phyloP scores from a whole-genome alignment of 1,140 invertebrate species.

The Hypsibius dujardini region DNA sequence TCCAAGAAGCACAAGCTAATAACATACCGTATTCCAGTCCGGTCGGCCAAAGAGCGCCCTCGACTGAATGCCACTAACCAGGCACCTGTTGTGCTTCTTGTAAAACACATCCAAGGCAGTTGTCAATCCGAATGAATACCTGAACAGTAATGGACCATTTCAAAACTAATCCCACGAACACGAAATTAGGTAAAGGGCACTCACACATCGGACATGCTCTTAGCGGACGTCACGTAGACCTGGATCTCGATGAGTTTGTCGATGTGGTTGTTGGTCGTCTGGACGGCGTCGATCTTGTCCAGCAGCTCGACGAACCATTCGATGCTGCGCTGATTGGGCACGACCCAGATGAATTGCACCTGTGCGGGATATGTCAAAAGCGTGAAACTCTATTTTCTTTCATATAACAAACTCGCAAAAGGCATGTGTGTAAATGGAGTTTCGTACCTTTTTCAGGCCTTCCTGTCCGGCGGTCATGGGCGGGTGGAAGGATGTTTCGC shows the following conservation, averaged over 20 bases:
- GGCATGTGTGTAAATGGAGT: too few species aligned
- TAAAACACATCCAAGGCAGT: conserved; percentile 51
- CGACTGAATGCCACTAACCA: conserved; percentile 80
- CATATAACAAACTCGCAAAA: too few species aligned
- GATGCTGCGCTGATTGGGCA: conserved; percentile 83
- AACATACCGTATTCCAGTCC: conserved; percentile 63
- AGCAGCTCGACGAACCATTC: conserved; percentile 92
- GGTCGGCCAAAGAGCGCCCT: conserved; percentile 77
- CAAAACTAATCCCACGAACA: too few species aligned
- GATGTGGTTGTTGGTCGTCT: conserved; percentile 43
- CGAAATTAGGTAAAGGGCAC: too few species aligned
- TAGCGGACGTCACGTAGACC: conserved; percentile 67
- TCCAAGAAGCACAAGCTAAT: neutral
- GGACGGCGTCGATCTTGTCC: conserved; percentile 78
- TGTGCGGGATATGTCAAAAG: too few species aligned
- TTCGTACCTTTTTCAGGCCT: conserved; percentile 8
- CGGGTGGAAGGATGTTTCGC: too few species aligned
- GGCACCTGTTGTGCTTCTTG: conserved; percentile 57
- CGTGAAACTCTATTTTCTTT: too few species aligned
- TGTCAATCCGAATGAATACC: conserved; percentile 20
- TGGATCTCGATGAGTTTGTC: conserved; percentile 77
- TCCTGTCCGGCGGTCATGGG: conserved; percentile 50
- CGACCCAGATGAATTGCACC: conserved; percentile 98
- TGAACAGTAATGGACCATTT: too few species aligned
- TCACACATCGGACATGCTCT: conserved; percentile 34